These are phyloP conservation scores for Molorchus minor DNA, from an alignment of 2,888 invertebrate genomes.

Conservation along the genomic window DNA sequence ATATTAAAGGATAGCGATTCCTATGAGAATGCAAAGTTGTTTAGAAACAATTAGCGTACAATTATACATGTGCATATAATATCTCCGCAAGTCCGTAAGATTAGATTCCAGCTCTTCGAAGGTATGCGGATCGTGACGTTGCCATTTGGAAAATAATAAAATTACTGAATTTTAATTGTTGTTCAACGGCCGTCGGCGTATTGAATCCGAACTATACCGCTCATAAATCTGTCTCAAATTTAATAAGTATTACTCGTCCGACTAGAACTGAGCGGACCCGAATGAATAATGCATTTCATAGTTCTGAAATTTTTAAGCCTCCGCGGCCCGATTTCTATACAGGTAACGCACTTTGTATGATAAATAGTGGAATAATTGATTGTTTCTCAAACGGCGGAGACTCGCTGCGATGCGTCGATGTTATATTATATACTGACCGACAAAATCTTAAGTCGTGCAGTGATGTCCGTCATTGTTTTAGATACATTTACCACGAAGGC, in stretches of 20 bases:
- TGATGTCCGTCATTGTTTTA: too few relatives aligned
- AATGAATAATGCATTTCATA: constrained; percentile 49
- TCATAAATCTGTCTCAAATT: constrained; percentile 22
- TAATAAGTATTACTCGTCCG: constrained; percentile 36
- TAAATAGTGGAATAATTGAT: constrained; percentile 54
- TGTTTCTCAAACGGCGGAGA: constrained; percentile 31
- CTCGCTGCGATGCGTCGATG: constrained; percentile 12
- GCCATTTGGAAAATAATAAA: constrained; percentile 27
- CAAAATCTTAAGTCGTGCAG: too few relatives aligned
- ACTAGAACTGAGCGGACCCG: constrained; percentile 36
- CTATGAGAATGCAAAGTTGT: too few relatives aligned
- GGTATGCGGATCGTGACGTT: too few relatives aligned
- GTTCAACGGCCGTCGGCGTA: constrained; percentile 15
- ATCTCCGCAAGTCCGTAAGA: too few relatives aligned
- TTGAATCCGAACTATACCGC: constrained; percentile 10
- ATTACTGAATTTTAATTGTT: constrained; percentile 32
- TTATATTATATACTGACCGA: too few relatives aligned
- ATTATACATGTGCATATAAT: too few relatives aligned
- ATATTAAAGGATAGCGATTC: too few relatives aligned
- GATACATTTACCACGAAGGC: too few relatives aligned
- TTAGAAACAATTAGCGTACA: too few relatives aligned
- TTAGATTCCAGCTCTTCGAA: too few relatives aligned
- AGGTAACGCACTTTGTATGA: constrained; percentile 51
- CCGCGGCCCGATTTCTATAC: constrained; percentile 41
- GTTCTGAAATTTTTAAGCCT: constrained; percentile 49